Evolutionary conservation across 2,113 vertebrate species (phyloP), one percentile per base, ranked within the genome.

Genomic region (Stomatorhinus ivindoensis): DNA sequence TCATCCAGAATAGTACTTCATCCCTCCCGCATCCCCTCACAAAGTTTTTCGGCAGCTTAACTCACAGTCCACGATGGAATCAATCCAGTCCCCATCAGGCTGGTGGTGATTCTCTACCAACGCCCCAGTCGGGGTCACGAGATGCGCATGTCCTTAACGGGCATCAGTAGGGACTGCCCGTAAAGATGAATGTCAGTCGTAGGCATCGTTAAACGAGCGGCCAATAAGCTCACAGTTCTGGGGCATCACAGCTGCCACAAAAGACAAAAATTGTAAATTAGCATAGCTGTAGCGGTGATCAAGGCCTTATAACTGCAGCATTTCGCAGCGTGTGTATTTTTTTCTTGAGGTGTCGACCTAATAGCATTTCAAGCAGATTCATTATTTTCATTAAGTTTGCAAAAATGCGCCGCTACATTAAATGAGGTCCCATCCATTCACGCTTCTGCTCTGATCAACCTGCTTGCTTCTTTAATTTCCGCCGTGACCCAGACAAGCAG

Each of bases 311-410:
- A 19, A 35, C 73, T 9, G 61, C 61, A 73, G 44, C 17, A 69
- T 17, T 73, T 88, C 17, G 21, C 46, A 4, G 24, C 19, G 13
- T 50, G 51, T 42, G 10, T 55, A 31, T 35, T 82, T 50, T 50
- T 2, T n/a, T 42, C 69, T 0, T 19, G 46, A 50, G 47, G 50
- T 53, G 69, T 80, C 88, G 10, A 31, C 35, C 19, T 42, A 39
- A 80, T 46, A 19, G 76, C 88, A 42, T 89, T 89, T 55, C n/a
- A 82, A 42, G 27, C 69, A n/a, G 88, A 82, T 89, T 83, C 50
- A 89, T 82, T 82, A 89, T 83, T 55, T 82, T 42, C 35, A 89
- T 89, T 89, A 89, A 44, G 50, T 82, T 55, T 55, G 50, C 35
- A 83, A 83, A 53, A 53, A n/a, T 55, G 10, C 31, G n/a, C 50